These are phyloP conservation scores for Drosophila funebris DNA, from an alignment of 1,140 invertebrate genomes.

Conservation along the genomic window DNA sequence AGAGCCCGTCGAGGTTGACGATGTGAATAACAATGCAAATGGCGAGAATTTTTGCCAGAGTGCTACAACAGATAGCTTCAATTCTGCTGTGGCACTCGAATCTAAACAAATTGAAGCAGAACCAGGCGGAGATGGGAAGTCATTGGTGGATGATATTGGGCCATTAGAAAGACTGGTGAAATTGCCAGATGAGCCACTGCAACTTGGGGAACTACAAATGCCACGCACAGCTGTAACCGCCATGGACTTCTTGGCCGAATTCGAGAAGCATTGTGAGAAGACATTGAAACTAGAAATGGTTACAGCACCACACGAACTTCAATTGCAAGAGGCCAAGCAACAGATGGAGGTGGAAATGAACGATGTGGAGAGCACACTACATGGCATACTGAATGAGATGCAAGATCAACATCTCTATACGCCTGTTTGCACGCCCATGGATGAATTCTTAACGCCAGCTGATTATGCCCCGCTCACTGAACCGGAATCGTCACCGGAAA, in stretches of 20 bases:
- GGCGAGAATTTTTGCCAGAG: slow-evolving; percentile 74
- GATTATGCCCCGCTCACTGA: slow-evolving; percentile 69
- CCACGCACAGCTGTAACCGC: slow-evolving; percentile 9
- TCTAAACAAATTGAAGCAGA: slow-evolving; percentile 62
- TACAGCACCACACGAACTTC: neutral
- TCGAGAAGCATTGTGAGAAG: slow-evolving; percentile 63
- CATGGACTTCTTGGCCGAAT: slow-evolving; percentile 71
- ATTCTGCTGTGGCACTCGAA: slow-evolving; percentile 73
- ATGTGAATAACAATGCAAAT: slow-evolving; percentile 70
- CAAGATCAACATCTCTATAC: slow-evolving; percentile 80
- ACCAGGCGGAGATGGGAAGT: slow-evolving; percentile 2
- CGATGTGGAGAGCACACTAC: slow-evolving; percentile 76
- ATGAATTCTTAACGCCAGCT: slow-evolving; percentile 70
- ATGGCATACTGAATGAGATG: slow-evolving; percentile 79
- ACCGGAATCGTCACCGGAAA: slow-evolving; percentile 13
- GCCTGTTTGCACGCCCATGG: slow-evolving; percentile 61
- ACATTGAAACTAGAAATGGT: slow-evolving; percentile 24
- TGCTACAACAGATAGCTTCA: slow-evolving; percentile 80
- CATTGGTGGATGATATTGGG: slow-evolving; percentile 14
- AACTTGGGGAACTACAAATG: neutral
- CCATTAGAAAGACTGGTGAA: slow-evolving; percentile 5
- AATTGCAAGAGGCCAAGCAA: slow-evolving; percentile 47
- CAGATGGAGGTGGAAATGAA: slow-evolving; percentile 73
- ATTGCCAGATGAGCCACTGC: neutral
- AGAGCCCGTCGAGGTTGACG: slow-evolving; percentile 44